A percentile compares a stretch with the other conserved stretches of the same genome.
Evolutionary conservation across 30 jellyfish, hydroid and myxozoan genomes (phyloP).

Genomic region (Sanderia malayensis): DNA sequence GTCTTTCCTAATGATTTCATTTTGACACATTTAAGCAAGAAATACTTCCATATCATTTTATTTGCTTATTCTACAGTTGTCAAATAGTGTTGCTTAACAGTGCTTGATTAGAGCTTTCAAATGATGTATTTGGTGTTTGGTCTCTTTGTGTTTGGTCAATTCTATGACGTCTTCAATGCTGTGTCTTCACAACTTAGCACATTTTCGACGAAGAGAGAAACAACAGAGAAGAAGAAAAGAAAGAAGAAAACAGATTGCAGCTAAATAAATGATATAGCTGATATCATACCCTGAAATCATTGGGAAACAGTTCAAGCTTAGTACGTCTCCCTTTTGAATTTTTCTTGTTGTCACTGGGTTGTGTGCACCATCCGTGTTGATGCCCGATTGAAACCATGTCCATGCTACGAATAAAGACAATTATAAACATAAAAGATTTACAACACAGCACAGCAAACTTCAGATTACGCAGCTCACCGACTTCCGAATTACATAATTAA

Average conservation of each 20-base stretch:
- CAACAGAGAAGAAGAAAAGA: not conserved
- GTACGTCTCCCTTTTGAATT: slow-evolving; percentile 78
- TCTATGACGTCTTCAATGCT: no score
- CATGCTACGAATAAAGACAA: slow-evolving; percentile 70
- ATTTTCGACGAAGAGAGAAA: no score
- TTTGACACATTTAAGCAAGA: no score
- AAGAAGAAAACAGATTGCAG: not conserved
- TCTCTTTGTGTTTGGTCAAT: no score
- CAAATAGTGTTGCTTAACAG: not conserved
- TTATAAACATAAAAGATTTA: no score
- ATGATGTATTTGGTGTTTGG: no score
- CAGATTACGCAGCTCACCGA: no score
- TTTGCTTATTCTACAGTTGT: not conserved
- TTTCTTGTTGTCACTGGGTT: slow-evolving; percentile 82
- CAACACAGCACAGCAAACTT: no score
- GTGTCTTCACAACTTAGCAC: no score
- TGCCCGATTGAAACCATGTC: slow-evolving; percentile 93
- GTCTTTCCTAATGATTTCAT: no score
- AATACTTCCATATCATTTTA: no score
- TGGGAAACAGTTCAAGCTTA: slow-evolving; percentile 89
- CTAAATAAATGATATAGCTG: not conserved
- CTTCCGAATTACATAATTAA: no score
- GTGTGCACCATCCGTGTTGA: slow-evolving; percentile 94
- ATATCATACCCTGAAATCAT: slow-evolving; percentile 84
- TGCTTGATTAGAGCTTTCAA: not conserved